Evolutionary conservation across 2,797 vertebrate genomes (phyloP).

Genomic region (Lutjanus argentimaculatus): DNA sequence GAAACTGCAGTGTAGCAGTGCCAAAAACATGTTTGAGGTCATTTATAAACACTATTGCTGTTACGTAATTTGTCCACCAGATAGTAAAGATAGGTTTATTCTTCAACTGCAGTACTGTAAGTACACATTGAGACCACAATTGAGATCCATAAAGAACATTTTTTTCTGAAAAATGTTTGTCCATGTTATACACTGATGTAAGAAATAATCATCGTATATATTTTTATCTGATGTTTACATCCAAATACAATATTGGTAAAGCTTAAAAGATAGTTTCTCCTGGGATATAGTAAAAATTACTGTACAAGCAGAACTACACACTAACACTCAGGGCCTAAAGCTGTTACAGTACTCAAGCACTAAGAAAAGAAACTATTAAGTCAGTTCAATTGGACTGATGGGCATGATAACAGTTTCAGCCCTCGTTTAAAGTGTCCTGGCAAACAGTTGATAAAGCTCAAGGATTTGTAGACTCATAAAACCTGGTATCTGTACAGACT

Average conservation of each 20-base stretch:
- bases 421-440: conserved; percentile 2
- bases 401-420: conserved; percentile 14
- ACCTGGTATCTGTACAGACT: not conserved
- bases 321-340: not conserved
- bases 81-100: not conserved
- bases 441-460: conserved; percentile 20
- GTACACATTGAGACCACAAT: not conserved
- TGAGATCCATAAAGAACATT: not conserved
- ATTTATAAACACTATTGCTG: not conserved
- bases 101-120: not conserved
- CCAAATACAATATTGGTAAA: not conserved
- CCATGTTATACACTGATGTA: not conserved
- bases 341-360: not conserved
- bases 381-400: conserved; percentile 12
- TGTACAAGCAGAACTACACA: not conserved
- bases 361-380: not conserved
- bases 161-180: not conserved
- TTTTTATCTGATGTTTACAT: not conserved
- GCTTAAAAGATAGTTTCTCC: not conserved
- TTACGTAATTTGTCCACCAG: not conserved
- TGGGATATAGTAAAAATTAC: not conserved
- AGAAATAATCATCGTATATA: not conserved
- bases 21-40: not conserved
- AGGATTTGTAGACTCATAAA: conserved; percentile 2
- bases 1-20: not conserved